Conservation (phyloP, 2,113 vertebrate species). For the Acinonyx jubatus region DNA sequence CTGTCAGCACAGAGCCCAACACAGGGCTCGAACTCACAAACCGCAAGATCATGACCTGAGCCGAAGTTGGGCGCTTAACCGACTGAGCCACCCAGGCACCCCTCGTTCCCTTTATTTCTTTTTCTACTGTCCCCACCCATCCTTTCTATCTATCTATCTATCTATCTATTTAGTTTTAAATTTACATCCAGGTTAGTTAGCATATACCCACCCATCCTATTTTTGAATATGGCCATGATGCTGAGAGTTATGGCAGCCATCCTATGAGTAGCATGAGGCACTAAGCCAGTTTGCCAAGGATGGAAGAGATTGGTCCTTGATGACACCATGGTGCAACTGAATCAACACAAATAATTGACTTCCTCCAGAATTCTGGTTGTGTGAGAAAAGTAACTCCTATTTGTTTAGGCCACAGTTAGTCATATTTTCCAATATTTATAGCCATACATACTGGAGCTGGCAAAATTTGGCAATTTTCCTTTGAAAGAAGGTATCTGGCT, state of each 20-base stretch:
- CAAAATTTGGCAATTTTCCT: not conserved
- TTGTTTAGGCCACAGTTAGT: slow-evolving; percentile 13
- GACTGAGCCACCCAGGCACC: too few species aligned
- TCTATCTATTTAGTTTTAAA: too few species aligned
- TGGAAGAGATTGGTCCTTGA: not conserved
- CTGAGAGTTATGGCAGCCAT: not conserved
- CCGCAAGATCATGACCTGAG: too few species aligned
- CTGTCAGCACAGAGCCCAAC: too few species aligned
- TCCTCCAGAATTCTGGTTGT: not conserved
- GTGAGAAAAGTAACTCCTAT: not conserved
- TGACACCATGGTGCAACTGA: not conserved
- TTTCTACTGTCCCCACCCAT: not conserved
- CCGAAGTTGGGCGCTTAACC: too few species aligned
- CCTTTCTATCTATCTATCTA: not conserved
- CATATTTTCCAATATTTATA: not conserved
- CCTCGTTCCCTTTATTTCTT: too few species aligned
- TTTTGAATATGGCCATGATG: not conserved
- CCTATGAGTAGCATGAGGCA: not conserved
- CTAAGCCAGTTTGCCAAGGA: not conserved
- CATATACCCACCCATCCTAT: not conserved
- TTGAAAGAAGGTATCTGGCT: not conserved
- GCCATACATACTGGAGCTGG: not conserved
- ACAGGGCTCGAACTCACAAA: too few species aligned
- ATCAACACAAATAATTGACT: not conserved
- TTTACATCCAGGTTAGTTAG: too few species aligned